Percentiles rank a stretch among this genome's conserved stretches.
These are phyloP conservation scores for Rhinichthys klamathensis DNA, from an alignment of 2,113 vertebrate species.

Conservation along the genomic window DNA sequence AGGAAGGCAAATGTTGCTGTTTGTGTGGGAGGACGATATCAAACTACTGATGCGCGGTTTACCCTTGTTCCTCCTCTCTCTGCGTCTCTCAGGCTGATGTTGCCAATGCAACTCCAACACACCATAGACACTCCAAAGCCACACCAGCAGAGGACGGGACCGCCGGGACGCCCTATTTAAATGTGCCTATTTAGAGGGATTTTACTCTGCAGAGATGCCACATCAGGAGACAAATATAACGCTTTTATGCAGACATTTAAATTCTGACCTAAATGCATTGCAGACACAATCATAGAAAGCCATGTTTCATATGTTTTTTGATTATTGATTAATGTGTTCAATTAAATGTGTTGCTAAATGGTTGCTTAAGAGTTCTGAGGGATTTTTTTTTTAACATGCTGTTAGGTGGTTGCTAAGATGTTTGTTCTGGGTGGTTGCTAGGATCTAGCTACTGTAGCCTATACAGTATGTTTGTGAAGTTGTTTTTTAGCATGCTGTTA, in stretches of 20 bases:
- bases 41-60: not conserved
- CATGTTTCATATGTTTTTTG: not conserved
- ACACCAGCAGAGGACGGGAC: not conserved
- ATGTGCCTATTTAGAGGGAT: not conserved
- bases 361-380: not conserved
- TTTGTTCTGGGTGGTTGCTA: not conserved
- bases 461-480: too few relatives aligned
- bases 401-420: not conserved
- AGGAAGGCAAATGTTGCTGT: constrained; percentile 37
- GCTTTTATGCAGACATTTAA: not conserved
- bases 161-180: not conserved
- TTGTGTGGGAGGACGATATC: constrained; percentile 26
- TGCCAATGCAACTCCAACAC: not conserved
- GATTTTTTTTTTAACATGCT: too few relatives aligned
- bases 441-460: too few relatives aligned
- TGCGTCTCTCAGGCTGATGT: not conserved
- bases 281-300: not conserved
- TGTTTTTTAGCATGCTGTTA: not conserved
- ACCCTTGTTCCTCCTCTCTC: constrained; percentile 7
- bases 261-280: not conserved
- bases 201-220: not conserved
- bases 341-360: not conserved
- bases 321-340: not conserved
- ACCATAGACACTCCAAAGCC: not conserved
- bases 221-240: not conserved